phyloP scores from a whole-genome alignment of 2,113 vertebrate genomes.

The Odontesthes bonariensis region DNA sequence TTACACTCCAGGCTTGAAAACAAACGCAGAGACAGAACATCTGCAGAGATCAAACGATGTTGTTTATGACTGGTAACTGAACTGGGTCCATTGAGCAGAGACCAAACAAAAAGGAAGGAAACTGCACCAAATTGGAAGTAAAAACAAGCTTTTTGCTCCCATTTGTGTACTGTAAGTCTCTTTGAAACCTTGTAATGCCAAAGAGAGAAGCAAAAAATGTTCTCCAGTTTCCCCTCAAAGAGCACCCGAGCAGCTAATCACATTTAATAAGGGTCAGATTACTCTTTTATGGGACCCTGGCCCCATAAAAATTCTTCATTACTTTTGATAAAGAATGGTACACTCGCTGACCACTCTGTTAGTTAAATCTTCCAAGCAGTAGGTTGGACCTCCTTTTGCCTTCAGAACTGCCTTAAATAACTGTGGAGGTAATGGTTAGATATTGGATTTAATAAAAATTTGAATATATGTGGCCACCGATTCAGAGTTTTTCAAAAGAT shows the following conservation, averaged over 20 bases:
- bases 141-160: constrained; percentile 12
- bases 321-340: background rate
- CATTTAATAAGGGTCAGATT: background rate
- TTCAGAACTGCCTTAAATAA: too few species aligned
- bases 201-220: background rate
- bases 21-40: constrained; percentile 8
- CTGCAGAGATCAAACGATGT: constrained; percentile 9
- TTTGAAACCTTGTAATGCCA: constrained; percentile 14
- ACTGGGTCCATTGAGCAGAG: constrained; percentile 3
- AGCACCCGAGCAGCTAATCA: constrained; percentile 12
- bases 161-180: background rate
- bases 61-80: constrained; percentile 17
- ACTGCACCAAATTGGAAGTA: background rate
- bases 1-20: background rate
- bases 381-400: too few species aligned
- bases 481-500: too few species aligned
- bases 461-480: too few species aligned
- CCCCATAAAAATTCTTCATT: background rate
- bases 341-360: too few species aligned
- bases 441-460: too few species aligned
- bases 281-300: background rate
- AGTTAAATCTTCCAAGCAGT: too few species aligned
- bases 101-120: background rate
- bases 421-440: too few species aligned
- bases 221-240: background rate